A percentile compares a stretch with the other conserved stretches of the same genome.
Conservation (phyloP, 2,113 vertebrate genomes). For the Marmota monax region DNA sequence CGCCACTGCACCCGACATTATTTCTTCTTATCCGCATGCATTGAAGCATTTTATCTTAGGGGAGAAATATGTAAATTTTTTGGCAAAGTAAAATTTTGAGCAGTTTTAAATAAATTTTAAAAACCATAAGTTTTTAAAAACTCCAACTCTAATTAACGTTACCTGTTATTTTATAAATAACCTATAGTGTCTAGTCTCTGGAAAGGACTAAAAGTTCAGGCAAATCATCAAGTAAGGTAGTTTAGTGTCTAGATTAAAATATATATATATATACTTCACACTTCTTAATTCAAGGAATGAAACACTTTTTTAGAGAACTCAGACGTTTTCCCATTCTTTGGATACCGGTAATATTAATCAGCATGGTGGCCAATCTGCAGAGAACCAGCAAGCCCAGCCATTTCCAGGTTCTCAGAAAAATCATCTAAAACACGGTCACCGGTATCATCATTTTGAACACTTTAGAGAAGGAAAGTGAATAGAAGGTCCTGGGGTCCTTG, state of each 20-base stretch:
- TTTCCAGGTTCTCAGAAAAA: background rate
- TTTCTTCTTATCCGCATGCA: background rate
- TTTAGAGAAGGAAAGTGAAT: background rate
- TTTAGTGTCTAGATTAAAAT: background rate
- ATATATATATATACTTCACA: background rate
- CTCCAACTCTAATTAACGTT: background rate
- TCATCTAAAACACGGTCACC: background rate
- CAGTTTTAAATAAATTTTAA: background rate
- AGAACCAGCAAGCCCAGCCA: background rate
- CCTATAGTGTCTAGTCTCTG: background rate
- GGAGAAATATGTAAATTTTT: background rate
- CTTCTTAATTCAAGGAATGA: background rate
- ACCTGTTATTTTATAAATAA: background rate
- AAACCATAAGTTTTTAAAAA: background rate
- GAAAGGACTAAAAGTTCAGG: background rate
- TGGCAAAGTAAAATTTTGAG: background rate
- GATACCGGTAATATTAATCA: rapidly evolving
- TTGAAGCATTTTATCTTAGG: background rate
- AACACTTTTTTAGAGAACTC: background rate
- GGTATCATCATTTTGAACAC: background rate
- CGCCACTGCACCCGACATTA: too few relatives aligned
- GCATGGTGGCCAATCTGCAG: background rate
- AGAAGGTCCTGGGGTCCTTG: background rate
- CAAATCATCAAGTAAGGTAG: background rate
- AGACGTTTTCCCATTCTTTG: background rate